A percentile compares a stretch with the other conserved stretches of the same genome.
phyloP scores from a whole-genome alignment of 1,140 invertebrate species.

The Aethina tumida region DNA sequence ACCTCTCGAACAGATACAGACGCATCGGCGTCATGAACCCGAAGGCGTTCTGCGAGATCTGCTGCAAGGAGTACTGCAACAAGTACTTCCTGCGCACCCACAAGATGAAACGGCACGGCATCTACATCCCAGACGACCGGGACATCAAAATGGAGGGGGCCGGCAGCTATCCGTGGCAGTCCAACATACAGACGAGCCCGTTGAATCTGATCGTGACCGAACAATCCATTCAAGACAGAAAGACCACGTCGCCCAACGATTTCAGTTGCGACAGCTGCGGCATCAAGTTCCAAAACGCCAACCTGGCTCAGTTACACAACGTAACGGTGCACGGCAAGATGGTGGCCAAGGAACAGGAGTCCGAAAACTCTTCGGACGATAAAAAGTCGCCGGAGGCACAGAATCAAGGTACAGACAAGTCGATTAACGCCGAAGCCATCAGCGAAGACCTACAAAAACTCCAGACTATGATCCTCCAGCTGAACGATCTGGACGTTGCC shows the following conservation, averaged over 20 bases:
- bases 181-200: slow-evolving; percentile 47
- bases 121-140: slow-evolving; percentile 48
- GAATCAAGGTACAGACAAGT: slow-evolving; percentile 22
- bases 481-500: slow-evolving; percentile 63
- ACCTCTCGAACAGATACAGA: slow-evolving; percentile 59
- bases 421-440: slow-evolving; percentile 42
- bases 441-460: slow-evolving; percentile 77
- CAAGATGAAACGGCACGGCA: slow-evolving; percentile 73
- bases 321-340: slow-evolving; percentile 34
- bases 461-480: slow-evolving; percentile 83
- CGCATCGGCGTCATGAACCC: slow-evolving; percentile 73
- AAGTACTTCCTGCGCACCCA: slow-evolving; percentile 90
- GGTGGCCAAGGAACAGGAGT: slow-evolving; percentile 17
- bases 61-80: slow-evolving; percentile 91
- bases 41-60: slow-evolving; percentile 88
- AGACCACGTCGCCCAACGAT: slow-evolving; percentile 35
- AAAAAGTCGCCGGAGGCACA: slow-evolving; percentile 26
- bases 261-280: slow-evolving; percentile 33
- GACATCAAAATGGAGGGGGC: slow-evolving; percentile 35
- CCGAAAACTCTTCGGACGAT: slow-evolving; percentile 30
- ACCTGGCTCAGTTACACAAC: slow-evolving; percentile 38
- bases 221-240: slow-evolving; percentile 27
- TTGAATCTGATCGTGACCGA: slow-evolving; percentile 53
- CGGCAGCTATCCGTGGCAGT: slow-evolving; percentile 37
- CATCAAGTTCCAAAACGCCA: slow-evolving; percentile 37